These are phyloP conservation scores for Neotoxoptera formosana DNA, from an alignment of 1,140 invertebrate species.

Conservation along the genomic window DNA sequence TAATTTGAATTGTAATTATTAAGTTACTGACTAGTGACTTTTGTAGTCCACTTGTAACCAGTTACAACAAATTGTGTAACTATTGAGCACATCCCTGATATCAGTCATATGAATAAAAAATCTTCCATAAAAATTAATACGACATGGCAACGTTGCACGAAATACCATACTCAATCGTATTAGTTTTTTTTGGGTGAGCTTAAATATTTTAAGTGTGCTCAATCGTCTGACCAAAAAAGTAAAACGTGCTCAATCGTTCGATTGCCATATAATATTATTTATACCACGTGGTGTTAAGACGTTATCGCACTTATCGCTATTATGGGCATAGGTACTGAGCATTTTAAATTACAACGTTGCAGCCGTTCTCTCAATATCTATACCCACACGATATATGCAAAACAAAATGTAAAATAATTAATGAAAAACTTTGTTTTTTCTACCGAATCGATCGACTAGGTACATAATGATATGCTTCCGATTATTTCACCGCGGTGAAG, in stretches of 20 bases:
- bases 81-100: not conserved
- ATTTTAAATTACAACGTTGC: not conserved
- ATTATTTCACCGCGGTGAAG: not conserved
- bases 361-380: not conserved
- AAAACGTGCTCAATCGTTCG: not conserved
- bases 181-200: not conserved
- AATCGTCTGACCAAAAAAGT: not conserved
- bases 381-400: not conserved
- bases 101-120: not conserved
- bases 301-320: not conserved
- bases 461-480: not conserved
- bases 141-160: not conserved
- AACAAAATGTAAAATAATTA: not conserved
- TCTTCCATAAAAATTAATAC: not conserved
- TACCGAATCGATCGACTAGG: not conserved
- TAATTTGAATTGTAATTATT: too few species aligned
- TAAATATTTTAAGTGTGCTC: not conserved
- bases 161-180: not conserved
- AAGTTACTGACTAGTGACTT: too few species aligned
- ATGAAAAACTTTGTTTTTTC: not conserved
- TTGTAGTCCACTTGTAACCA: too few species aligned
- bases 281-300: not conserved
- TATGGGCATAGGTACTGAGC: too few species aligned
- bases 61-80: not conserved
- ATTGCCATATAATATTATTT: not conserved